These are phyloP conservation scores for Menidia beryllina DNA, from an alignment of 2,113 vertebrate genomes.

Conservation along the genomic window DNA sequence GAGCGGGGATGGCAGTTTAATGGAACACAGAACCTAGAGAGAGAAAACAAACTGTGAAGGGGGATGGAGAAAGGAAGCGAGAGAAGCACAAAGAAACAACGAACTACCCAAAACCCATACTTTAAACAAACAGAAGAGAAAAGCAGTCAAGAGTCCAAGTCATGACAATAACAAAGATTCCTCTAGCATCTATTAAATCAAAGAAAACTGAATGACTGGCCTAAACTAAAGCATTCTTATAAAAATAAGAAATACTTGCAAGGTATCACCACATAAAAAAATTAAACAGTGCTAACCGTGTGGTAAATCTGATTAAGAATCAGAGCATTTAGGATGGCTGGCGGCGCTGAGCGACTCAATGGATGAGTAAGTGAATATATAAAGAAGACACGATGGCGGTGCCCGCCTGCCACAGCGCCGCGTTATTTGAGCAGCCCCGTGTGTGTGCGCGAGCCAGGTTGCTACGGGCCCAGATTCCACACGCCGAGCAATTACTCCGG, in stretches of 20 bases:
- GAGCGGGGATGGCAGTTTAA: no score
- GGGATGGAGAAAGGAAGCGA: no score
- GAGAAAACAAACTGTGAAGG: no score
- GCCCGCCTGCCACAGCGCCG: slow-evolving; percentile 62
- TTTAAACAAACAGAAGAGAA: no score
- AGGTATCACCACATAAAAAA: slow-evolving; percentile 44
- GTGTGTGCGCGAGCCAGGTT: slow-evolving; percentile 64
- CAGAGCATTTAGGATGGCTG: slow-evolving; percentile 53
- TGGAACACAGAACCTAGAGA: no score
- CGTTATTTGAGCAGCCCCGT: slow-evolving; percentile 59
- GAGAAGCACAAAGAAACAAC: no score
- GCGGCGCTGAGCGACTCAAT: slow-evolving; percentile 68
- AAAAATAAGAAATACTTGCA: not conserved
- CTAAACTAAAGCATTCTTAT: slow-evolving; percentile 5
- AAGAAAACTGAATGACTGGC: slow-evolving; percentile 8
- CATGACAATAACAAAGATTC: no score
- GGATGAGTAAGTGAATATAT: slow-evolving; percentile 77
- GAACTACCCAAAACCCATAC: no score
- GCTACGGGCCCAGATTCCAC: slow-evolving; percentile 67
- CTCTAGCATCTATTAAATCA: slow-evolving; percentile 26
- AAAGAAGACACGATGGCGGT: slow-evolving; percentile 62
- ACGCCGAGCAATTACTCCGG: slow-evolving; percentile 60
- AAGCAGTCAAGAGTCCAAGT: no score
- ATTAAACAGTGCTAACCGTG: slow-evolving; percentile 49
- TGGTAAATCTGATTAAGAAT: slow-evolving; percentile 71